Percentiles rank a stretch among this genome's conserved stretches.
Evolutionary conservation across 2,797 vertebrate species (phyloP).

Genomic region (Nothura maculosa): DNA sequence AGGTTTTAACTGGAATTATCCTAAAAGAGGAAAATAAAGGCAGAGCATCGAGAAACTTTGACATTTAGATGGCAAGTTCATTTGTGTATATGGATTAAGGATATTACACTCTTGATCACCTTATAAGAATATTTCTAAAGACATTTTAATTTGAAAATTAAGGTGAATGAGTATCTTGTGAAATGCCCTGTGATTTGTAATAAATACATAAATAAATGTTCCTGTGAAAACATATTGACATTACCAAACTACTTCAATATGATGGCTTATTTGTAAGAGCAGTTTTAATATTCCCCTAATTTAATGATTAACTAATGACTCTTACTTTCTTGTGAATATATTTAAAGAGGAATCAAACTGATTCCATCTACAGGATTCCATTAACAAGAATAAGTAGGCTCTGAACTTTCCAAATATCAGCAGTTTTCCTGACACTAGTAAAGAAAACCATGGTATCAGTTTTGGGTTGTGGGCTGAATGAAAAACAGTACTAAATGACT

Average conservation of each 20-base stretch:
- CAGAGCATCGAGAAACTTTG: not conserved
- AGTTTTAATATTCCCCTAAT: slow-evolving; percentile 42
- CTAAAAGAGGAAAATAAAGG: slow-evolving; percentile 6
- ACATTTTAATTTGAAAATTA: slow-evolving; percentile 28
- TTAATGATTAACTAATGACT: slow-evolving; percentile 45
- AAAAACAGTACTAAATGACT: slow-evolving; percentile 62
- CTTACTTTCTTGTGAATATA: not conserved
- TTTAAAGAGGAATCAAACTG: slow-evolving; percentile 30
- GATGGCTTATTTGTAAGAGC: slow-evolving; percentile 49
- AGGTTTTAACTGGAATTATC: slow-evolving; percentile 8
- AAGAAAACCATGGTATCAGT: slow-evolving; percentile 14
- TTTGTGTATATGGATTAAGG: slow-evolving; percentile 18
- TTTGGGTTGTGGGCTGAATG: slow-evolving; percentile 54
- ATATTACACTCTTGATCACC: slow-evolving; percentile 2
- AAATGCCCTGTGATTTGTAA: slow-evolving; percentile 2
- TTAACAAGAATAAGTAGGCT: not conserved
- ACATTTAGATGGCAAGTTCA: slow-evolving; percentile 1
- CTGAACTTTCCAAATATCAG: slow-evolving; percentile 50
- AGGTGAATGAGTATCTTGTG: not conserved
- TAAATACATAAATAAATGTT: slow-evolving; percentile 20
- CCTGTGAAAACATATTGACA: slow-evolving; percentile 9
- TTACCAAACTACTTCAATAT: slow-evolving; percentile 29
- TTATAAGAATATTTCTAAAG: not conserved
- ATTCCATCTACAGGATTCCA: slow-evolving; percentile 29
- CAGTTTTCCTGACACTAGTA: slow-evolving; percentile 19